phyloP scores from a whole-genome alignment of 2,113 vertebrate species.

The Oxygymnocypris stewartii region DNA sequence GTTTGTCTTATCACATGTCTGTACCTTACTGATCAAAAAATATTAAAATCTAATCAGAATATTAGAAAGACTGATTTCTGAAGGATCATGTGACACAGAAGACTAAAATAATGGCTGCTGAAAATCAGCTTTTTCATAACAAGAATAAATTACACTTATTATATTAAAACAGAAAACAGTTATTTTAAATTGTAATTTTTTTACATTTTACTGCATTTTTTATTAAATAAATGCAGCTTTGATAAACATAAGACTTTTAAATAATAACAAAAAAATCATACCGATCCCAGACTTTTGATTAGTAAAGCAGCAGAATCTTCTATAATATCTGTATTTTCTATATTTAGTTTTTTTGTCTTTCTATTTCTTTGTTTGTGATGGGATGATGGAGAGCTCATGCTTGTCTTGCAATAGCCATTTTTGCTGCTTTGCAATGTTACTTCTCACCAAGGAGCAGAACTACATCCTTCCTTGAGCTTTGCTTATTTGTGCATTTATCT shows the following conservation, averaged over 20 bases:
- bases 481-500: conserved; percentile 13
- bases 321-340: neutral
- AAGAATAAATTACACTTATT: too few relatives aligned
- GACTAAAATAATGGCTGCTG: too few relatives aligned
- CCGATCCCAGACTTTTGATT: neutral
- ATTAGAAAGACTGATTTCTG: too few relatives aligned
- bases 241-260: neutral
- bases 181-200: too few relatives aligned
- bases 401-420: conserved; percentile 26
- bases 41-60: too few relatives aligned
- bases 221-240: neutral
- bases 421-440: conserved; percentile 26
- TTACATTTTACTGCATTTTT: neutral
- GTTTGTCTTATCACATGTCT: neutral
- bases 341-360: too few relatives aligned
- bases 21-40: too few relatives aligned
- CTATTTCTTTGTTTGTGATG: neutral
- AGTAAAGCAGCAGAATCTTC: neutral
- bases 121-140: too few relatives aligned
- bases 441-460: conserved; percentile 12
- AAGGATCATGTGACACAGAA: too few relatives aligned
- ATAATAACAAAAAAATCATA: neutral
- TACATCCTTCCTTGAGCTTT: neutral
- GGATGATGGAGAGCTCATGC: conserved; percentile 1
- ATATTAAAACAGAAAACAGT: too few relatives aligned